Evolutionary conservation across 2,113 vertebrate species (phyloP).

Genomic region (Anoura caudifer): DNA sequence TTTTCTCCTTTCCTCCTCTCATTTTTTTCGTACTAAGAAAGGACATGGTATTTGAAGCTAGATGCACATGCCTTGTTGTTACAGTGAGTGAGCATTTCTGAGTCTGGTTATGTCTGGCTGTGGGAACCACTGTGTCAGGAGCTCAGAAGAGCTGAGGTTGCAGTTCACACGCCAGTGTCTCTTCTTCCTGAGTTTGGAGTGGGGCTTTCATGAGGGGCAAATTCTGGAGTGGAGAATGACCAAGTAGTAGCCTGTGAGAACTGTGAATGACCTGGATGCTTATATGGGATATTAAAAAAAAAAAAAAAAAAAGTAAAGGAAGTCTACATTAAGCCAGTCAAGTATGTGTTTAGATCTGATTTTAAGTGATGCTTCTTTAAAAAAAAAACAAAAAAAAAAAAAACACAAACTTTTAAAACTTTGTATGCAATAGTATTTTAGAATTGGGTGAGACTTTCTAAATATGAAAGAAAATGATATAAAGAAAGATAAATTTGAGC

Average conservation of each 20-base stretch:
- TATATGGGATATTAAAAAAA: not conserved
- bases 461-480: constrained; percentile 49
- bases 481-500: constrained; percentile 41
- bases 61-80: not conserved
- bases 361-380: constrained; percentile 33
- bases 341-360: constrained; percentile 18
- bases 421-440: constrained; percentile 41
- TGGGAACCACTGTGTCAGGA: not conserved
- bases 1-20: not conserved
- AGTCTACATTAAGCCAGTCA: not conserved
- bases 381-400: constrained; percentile 5
- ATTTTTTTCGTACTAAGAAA: not conserved
- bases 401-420: constrained; percentile 6
- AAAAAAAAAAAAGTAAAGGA: not conserved
- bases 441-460: constrained; percentile 32
- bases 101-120: not conserved
- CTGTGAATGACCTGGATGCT: not conserved
- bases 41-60: not conserved
- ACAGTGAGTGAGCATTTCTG: not conserved
- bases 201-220: not conserved
- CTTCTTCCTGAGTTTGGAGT: not conserved
- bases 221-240: not conserved
- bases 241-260: not conserved
- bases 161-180: not conserved
- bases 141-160: not conserved